Evolutionary conservation across 2,113 vertebrate species (phyloP), one percentile per base, ranked within the genome.

Genomic region (Gallinago jamesoni): DNA sequence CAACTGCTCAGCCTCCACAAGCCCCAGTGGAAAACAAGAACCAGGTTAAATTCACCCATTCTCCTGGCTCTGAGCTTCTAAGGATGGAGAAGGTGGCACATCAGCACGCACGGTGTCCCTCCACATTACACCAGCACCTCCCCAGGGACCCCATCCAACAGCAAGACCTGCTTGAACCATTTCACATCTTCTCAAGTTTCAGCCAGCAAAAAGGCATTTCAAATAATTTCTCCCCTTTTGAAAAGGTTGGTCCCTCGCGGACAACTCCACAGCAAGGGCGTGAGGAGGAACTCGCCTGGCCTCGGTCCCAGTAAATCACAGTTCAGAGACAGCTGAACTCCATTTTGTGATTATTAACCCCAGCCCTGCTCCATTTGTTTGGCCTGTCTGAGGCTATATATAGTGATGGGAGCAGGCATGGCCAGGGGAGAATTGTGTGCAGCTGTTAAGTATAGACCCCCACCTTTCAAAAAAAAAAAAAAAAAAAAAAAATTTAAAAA

Each of bases 321-420:
- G 91, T 35, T 96, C 89, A 68, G 91, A 89, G 87, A 82, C 93
- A 94, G 91, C 94, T 89, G 67, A 96, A 37, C 92, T 94, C 93
- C 96, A 95, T 96, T 93, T 91, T 52, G 47, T 64, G 69, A 86
- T 87, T 79, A 95, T 96, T 97, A 96, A 97, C 95, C 94, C 94
- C 96, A 96, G 47, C 57, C 68, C 77, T 17, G 6, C 84, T 91
- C 73, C 95, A 48, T 89, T 80, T 72, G 68, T 92, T 92, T 91
- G 70, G 95, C 90, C 87, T 94, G 94, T 96, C 92, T 92, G 94
- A 45, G 84, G 94, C 94, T 97, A 89, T 75, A 89, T 89, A 80
- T 94, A 97, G 93, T 53, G 89, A 67, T 66, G 79, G 88, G 92
- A 14, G 62, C 30, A 70, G 84, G 83, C 50, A 48, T 13, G 39